A percentile compares a stretch with the other conserved stretches of the same genome.
Conservation (phyloP, 2,113 vertebrate species). For the Gadus chalcogrammus region DNA sequence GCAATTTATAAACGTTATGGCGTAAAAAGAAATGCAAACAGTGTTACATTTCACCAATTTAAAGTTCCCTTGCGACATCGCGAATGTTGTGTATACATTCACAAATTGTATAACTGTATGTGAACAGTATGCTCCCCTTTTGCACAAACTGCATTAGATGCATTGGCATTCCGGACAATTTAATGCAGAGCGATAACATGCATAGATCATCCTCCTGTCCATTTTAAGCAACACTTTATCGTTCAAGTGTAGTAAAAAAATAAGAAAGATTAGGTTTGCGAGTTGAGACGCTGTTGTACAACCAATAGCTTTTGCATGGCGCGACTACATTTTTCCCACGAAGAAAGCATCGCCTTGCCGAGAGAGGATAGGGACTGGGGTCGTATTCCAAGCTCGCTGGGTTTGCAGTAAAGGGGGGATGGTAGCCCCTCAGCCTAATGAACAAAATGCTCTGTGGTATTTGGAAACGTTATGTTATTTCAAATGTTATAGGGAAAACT, state of each 20-base stretch:
- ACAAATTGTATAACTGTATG: no score
- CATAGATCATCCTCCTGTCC: no score
- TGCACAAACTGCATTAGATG: no score
- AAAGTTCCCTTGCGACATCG: no score
- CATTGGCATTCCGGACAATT: no score
- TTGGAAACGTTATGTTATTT: constrained; percentile 66
- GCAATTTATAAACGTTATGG: no score
- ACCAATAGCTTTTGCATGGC: constrained; percentile 22
- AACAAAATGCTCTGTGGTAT: constrained; percentile 72
- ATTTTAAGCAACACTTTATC: not conserved
- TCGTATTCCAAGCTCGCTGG: constrained; percentile 55
- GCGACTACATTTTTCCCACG: constrained; percentile 50
- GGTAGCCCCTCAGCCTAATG: constrained; percentile 55
- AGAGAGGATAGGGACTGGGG: constrained; percentile 43
- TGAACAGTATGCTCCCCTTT: no score
- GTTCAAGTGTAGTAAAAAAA: no score
- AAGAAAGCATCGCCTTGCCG: constrained; percentile 41
- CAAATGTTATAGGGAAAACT: constrained; percentile 35
- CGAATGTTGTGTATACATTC: no score
- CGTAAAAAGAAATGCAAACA: no score
- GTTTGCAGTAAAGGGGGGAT: constrained; percentile 64
- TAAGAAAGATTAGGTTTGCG: not conserved
- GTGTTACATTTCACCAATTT: no score
- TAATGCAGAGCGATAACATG: no score
- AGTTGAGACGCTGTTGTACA: not conserved